Percentiles rank a stretch among this genome's conserved stretches.
These are phyloP conservation scores for Galeopterus variegatus DNA, from an alignment of 2,113 vertebrate species.

Conservation along the genomic window DNA sequence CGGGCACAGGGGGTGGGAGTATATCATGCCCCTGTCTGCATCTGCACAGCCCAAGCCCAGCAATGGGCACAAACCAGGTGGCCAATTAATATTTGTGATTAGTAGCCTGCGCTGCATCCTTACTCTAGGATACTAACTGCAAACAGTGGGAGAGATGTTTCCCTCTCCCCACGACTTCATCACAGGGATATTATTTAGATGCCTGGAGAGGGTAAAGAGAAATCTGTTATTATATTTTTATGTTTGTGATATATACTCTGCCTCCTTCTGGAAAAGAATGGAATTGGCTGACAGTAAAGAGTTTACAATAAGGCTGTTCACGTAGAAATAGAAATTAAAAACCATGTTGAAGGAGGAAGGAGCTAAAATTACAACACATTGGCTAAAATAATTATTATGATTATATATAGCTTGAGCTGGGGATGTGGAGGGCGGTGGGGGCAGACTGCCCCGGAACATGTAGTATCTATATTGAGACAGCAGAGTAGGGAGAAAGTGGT, in stretches of 20 bases:
- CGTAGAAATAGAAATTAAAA: not conserved
- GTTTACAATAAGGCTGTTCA: slow-evolving; percentile 9
- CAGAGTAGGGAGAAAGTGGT: not conserved
- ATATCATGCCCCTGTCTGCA: fast-evolving
- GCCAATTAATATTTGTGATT: not conserved
- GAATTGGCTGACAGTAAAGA: not conserved
- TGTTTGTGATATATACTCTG: not conserved
- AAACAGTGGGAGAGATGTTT: not conserved
- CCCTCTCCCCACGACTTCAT: not conserved
- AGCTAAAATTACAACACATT: not conserved
- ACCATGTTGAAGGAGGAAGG: not conserved
- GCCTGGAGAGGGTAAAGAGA: not conserved
- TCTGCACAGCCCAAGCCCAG: not conserved
- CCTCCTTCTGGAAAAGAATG: slow-evolving; percentile 23
- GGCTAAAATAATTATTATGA: not conserved
- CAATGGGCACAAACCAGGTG: not conserved
- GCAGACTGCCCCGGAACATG: not conserved
- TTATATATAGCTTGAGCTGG: not conserved
- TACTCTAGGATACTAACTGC: not conserved
- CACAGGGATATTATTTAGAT: not conserved
- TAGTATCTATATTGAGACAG: not conserved
- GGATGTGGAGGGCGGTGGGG: not conserved
- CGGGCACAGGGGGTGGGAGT: too few species aligned
- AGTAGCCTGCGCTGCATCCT: not conserved
- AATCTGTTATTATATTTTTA: not conserved